Base-by-base conservation (phyloP, 2,797 vertebrate genomes). In the Thunnus albacares region DNA sequence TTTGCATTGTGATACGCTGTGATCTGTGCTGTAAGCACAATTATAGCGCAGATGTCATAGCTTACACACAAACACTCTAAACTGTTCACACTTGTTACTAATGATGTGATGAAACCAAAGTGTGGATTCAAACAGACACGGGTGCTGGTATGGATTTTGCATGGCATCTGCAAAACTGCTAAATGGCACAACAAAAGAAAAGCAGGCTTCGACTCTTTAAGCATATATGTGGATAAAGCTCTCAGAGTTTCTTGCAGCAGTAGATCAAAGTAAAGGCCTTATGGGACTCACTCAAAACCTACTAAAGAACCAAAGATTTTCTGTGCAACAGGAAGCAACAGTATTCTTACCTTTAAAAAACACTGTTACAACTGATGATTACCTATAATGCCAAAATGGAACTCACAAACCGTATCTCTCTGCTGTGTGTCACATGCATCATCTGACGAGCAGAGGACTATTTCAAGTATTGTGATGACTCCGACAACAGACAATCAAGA, bases 221-320 rank as follows among this genome's bases (percentile, higher is more conserved):
- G 38, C 45, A 35, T 20, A 13, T 45, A 56, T 51, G 60, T n/a
- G 64, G 64, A 69, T 47, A 38, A 70, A n/a, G 45, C 30, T 60
- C 41, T 71, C 35, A 77, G 33, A 67, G 51, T 59, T 56, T 72
- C 59, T 69, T 35, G 30, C 24, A 59, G 57, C 55, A 30, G 22
- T 24, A 18, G 38, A 68, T 80, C 65, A 86, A 80, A 77, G 73
- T 65, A 52, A 51, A 63, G 20, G 47, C 49, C 72, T 73, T 76
- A 22, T 75, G 53, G 62, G 71, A 82, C 71, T 75, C 15, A 51
- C 66, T 75, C 15, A 43, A 47, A 57, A 71, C 58, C 38, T 71
- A 68, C 59, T 56, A 26, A 74, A 77, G 47, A 59, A 70, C 24
- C 24, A 38, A 64, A 77, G n/a, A 68, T 57, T 56, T 18, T 69